Conservation (phyloP, 2,113 vertebrate genomes). For the Lepus americanus region DNA sequence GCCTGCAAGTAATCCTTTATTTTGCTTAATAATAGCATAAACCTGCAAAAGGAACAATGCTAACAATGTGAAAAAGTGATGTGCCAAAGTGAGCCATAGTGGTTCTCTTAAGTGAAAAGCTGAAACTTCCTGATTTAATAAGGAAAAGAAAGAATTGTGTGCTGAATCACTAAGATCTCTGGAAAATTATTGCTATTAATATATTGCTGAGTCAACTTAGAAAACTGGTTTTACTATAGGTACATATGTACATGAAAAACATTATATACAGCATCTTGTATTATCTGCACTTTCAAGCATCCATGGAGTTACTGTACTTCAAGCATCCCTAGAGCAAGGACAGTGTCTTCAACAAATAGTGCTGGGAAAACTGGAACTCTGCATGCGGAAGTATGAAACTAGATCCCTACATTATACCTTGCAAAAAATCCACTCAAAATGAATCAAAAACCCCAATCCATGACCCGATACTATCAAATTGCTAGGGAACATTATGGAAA, state of each 20-base stretch:
- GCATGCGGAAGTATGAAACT: too few species aligned
- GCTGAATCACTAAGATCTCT: neutral
- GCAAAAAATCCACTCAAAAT: too few species aligned
- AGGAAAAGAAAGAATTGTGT: neutral
- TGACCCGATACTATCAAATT: too few species aligned
- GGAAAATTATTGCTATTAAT: neutral
- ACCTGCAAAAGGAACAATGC: neutral
- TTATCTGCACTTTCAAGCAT: neutral
- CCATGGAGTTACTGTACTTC: too few species aligned
- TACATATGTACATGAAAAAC: neutral
- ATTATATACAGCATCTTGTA: neutral
- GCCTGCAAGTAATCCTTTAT: neutral
- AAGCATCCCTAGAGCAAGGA: too few species aligned
- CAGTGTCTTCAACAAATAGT: too few species aligned
- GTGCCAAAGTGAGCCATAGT: neutral
- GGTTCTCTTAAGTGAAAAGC: neutral
- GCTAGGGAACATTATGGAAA: too few species aligned
- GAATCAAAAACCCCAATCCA: too few species aligned
- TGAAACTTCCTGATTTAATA: neutral
- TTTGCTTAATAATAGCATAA: neutral
- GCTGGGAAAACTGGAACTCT: too few species aligned
- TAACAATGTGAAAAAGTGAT: neutral
- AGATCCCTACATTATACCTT: too few species aligned
- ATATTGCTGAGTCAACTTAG: neutral
- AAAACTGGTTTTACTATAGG: neutral